Percentiles rank a stretch among this genome's conserved stretches.
These are phyloP conservation scores for Saccostrea echinata DNA, from an alignment of 1,140 invertebrate species.

Conservation along the genomic window DNA sequence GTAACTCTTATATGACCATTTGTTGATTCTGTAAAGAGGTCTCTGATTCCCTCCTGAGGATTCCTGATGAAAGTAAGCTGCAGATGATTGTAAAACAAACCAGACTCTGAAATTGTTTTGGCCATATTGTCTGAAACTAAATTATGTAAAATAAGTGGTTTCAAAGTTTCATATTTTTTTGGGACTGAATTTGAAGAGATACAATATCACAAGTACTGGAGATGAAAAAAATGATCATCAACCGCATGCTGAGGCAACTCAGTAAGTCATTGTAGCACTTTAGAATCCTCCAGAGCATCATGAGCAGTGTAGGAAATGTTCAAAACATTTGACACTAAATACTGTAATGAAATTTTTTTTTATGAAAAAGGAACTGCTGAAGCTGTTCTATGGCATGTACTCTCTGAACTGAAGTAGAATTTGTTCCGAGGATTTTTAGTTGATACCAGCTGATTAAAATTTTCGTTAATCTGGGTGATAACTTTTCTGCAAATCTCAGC, in stretches of 20 bases:
- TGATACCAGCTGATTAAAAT: slow-evolving; percentile 41
- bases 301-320: background rate
- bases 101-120: slow-evolving; percentile 5
- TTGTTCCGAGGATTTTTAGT: slow-evolving; percentile 39
- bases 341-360: background rate
- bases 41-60: background rate
- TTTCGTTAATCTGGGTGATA: slow-evolving; percentile 27
- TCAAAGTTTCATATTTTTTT: slow-evolving; percentile 2
- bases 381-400: slow-evolving; percentile 1
- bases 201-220: background rate
- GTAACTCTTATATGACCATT: background rate
- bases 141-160: background rate
- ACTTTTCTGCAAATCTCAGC: background rate
- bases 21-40: background rate
- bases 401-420: slow-evolving; percentile 20
- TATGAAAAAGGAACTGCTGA: background rate
- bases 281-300: slow-evolving; percentile 19
- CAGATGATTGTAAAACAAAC: background rate
- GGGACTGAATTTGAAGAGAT: background rate
- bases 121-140: background rate
- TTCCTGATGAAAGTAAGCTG: background rate
- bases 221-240: background rate
- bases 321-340: slow-evolving; percentile 32
- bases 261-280: background rate
- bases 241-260: slow-evolving; percentile 8